Evolutionary conservation across 1,140 invertebrate species (phyloP).

Genomic region (Heliconius himera): DNA sequence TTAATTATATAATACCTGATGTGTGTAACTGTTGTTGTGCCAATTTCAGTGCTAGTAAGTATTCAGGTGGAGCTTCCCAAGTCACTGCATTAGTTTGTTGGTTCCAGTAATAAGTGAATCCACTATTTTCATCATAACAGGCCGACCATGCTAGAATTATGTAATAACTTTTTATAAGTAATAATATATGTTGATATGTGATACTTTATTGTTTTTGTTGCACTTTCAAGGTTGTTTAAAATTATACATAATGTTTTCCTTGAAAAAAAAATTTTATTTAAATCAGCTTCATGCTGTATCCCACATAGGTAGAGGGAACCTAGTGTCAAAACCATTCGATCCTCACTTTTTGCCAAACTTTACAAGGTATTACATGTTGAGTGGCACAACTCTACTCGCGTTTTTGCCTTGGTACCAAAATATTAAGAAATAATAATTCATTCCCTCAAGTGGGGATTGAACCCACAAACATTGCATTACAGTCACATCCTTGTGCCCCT

Average conservation of each 20-base stretch:
- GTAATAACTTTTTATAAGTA: not conserved
- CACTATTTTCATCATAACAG: conserved; percentile 77
- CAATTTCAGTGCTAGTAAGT: conserved; percentile 67
- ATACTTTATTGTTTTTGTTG: not conserved
- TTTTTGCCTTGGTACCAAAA: too few species aligned
- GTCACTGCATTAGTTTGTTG: conserved; percentile 79
- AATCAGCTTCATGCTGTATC: too few species aligned
- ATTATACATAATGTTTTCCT: not conserved
- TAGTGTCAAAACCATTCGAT: too few species aligned
- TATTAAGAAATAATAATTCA: too few species aligned
- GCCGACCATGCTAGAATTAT: conserved; percentile 74
- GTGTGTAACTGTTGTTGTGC: conserved; percentile 68
- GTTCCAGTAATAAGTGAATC: conserved; percentile 81
- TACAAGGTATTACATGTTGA: too few species aligned
- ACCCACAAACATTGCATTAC: too few species aligned
- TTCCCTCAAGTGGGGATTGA: too few species aligned
- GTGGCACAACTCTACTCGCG: too few species aligned
- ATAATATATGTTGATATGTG: too few species aligned
- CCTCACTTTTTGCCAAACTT: too few species aligned
- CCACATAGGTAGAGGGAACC: too few species aligned
- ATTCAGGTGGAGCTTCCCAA: conserved; percentile 78
- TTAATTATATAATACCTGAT: conserved; percentile 46
- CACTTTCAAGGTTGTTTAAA: not conserved
- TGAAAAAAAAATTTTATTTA: not conserved
- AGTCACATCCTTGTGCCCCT: too few species aligned